Conservation (phyloP, 2,888 invertebrate species). For the Flexamia atlantica region DNA sequence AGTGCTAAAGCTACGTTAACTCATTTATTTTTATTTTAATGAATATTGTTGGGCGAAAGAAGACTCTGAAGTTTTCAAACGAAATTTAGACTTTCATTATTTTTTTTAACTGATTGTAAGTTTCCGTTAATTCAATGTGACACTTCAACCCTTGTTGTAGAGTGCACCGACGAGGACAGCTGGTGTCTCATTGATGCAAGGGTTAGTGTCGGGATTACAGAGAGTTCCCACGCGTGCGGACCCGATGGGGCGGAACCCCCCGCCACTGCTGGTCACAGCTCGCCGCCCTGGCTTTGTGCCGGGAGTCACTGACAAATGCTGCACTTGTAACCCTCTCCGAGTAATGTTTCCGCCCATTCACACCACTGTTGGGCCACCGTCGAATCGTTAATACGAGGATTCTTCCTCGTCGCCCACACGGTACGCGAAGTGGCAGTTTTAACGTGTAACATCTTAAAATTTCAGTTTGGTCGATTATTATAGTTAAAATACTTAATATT, state of each 20-base stretch:
- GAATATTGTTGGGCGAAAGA: no score
- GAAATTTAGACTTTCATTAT: no score
- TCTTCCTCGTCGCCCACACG: background rate
- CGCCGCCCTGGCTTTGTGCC: constrained; percentile 39
- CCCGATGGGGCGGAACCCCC: constrained; percentile 48
- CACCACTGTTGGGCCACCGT: background rate
- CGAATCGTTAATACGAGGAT: background rate
- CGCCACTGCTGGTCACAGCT: constrained; percentile 1
- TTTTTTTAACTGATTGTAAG: no score
- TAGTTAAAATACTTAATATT: no score
- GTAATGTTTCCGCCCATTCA: constrained; percentile 33
- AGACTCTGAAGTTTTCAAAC: no score
- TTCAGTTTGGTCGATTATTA: no score
- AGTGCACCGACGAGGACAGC: background rate
- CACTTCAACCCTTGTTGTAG: constrained; percentile 1
- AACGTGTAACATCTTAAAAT: no score
- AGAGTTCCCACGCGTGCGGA: constrained; percentile 48
- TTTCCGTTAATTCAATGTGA: no score
- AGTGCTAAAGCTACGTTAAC: no score
- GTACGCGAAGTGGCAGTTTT: no score
- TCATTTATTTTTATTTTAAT: no score
- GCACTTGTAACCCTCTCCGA: constrained; percentile 39
- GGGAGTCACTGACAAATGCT: constrained; percentile 43
- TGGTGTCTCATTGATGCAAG: background rate
- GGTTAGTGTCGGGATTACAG: background rate